Conservation (phyloP, 2,797 vertebrate species). For the Premnoplex brunnescens region DNA sequence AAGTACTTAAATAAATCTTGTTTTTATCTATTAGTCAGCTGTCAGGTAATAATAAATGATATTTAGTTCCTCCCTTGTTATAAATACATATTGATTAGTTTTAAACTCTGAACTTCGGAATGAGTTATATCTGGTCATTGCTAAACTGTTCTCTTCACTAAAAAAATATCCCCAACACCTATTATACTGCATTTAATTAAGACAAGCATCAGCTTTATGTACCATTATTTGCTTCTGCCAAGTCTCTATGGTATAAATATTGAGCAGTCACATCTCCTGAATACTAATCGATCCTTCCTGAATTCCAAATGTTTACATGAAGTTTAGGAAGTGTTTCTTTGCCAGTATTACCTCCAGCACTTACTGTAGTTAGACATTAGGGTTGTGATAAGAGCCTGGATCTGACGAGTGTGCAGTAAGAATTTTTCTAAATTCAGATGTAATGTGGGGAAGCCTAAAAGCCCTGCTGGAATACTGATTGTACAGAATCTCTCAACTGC, state of each 20-base stretch:
- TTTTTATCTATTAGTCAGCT: conserved; percentile 42
- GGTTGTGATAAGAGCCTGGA: conserved; percentile 72
- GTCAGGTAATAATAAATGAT: conserved; percentile 67
- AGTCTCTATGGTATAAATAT: conserved; percentile 84
- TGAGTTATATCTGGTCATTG: conserved; percentile 80
- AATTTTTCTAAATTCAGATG: conserved; percentile 79
- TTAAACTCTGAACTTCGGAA: conserved; percentile 80
- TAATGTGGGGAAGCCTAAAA: conserved; percentile 73
- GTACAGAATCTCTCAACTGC: background rate
- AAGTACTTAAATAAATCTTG: conserved; percentile 56
- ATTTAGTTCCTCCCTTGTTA: conserved; percentile 66
- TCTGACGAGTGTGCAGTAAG: conserved; percentile 62
- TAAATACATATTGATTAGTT: conserved; percentile 85
- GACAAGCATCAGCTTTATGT: conserved; percentile 81
- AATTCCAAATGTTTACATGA: conserved; percentile 84
- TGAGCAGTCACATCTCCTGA: conserved; percentile 75
- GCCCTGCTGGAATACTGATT: background rate
- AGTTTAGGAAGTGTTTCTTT: conserved; percentile 85
- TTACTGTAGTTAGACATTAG: conserved; percentile 60
- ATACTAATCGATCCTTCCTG: conserved; percentile 85
- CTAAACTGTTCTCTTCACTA: conserved; percentile 79
- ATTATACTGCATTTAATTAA: conserved; percentile 89
- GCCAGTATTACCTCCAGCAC: conserved; percentile 56
- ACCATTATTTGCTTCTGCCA: conserved; percentile 81
- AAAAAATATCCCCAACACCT: conserved; percentile 69